Percentiles rank a stretch among this genome's conserved stretches.
These are phyloP conservation scores for Nothura maculosa DNA, from an alignment of 2,797 vertebrate genomes.

Conservation along the genomic window DNA sequence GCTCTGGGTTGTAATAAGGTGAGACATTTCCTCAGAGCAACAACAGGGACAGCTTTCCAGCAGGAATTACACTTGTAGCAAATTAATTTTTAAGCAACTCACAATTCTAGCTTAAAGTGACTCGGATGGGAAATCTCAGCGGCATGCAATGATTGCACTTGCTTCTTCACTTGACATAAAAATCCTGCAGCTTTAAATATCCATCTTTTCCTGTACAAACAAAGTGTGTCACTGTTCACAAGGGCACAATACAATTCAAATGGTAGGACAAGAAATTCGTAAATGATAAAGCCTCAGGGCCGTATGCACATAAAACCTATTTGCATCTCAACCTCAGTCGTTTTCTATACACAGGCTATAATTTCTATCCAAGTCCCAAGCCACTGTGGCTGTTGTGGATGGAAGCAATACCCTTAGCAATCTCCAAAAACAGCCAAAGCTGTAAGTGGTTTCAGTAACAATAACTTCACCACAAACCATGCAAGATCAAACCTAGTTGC, in stretches of 20 bases:
- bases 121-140: neutral
- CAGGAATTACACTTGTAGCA: slow-evolving; percentile 10
- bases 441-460: slow-evolving; percentile 54
- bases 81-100: slow-evolving; percentile 34
- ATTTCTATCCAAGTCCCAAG: slow-evolving; percentile 51
- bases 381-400: slow-evolving; percentile 35
- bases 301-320: slow-evolving; percentile 5
- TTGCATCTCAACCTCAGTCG: slow-evolving; percentile 44
- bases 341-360: slow-evolving; percentile 47
- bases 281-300: slow-evolving; percentile 45
- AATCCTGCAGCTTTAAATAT: slow-evolving; percentile 38
- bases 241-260: slow-evolving; percentile 29
- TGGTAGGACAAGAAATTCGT: slow-evolving; percentile 35
- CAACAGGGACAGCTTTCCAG: neutral
- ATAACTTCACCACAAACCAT: slow-evolving; percentile 21
- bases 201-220: neutral
- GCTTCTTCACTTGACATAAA: neutral
- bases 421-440: neutral
- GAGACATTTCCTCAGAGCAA: neutral
- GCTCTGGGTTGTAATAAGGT: neutral
- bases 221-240: neutral
- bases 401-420: slow-evolving; percentile 23
- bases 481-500: slow-evolving; percentile 33
- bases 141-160: neutral
- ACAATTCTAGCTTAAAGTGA: slow-evolving; percentile 2